Conservation (phyloP, 2,888 invertebrate genomes). For the Lepidocyrtoides sp. region DNA sequence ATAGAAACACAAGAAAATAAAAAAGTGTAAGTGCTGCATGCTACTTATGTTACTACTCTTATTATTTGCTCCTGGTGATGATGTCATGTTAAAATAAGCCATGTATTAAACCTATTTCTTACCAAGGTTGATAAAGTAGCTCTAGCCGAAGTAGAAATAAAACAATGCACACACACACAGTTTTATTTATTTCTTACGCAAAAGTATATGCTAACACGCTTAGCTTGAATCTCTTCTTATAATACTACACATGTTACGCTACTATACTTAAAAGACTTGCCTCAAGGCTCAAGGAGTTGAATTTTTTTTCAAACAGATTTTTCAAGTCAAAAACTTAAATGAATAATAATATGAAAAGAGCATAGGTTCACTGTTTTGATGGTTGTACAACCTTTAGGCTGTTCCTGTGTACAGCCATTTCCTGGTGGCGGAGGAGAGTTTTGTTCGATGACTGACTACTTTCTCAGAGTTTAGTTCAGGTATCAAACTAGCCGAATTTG, state of each 20-base stretch:
- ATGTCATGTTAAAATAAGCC: not conserved
- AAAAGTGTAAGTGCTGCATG: not conserved
- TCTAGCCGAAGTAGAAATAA: not conserved
- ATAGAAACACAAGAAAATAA: not conserved
- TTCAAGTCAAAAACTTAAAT: no score
- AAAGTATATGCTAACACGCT: no score
- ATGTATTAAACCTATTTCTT: not conserved
- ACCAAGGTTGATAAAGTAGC: not conserved
- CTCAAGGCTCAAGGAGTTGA: not conserved
- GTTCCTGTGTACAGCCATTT: not conserved
- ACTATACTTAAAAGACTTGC: not conserved
- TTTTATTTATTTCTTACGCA: no score
- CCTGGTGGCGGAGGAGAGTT: not conserved
- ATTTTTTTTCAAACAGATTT: not conserved
- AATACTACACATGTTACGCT: no score
- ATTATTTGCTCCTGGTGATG: not conserved
- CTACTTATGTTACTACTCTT: no score
- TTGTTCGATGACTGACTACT: slow-evolving; percentile 12
- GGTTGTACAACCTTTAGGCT: slow-evolving; percentile 34
- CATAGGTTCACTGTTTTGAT: no score
- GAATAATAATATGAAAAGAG: no score
- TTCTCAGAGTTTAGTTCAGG: not conserved
- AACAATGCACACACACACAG: not conserved
- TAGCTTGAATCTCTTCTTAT: no score
- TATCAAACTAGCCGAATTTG: not conserved